These are phyloP conservation scores for Tamias sibiricus DNA, from an alignment of 2,113 vertebrate genomes.

Conservation along the genomic window DNA sequence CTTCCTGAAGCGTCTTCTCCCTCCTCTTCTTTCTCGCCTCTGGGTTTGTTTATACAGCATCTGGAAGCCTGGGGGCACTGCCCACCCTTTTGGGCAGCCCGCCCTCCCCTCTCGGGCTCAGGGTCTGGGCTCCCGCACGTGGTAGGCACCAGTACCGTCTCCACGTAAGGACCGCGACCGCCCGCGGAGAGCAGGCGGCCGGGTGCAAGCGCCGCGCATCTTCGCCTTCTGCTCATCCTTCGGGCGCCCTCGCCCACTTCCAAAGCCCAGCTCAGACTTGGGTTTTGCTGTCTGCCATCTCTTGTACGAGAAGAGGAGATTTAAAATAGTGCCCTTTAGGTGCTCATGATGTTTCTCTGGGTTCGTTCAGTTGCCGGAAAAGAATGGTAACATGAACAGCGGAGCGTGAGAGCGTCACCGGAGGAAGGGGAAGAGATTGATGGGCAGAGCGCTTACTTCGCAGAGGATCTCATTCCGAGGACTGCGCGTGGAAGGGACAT, in stretches of 20 bases:
- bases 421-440: slow-evolving; percentile 39
- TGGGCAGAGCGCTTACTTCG: slow-evolving; percentile 37
- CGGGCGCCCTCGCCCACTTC: not conserved
- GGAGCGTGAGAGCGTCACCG: slow-evolving; percentile 36
- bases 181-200: not conserved
- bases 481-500: not conserved
- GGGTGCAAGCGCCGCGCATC: not conserved
- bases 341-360: not conserved
- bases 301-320: not conserved
- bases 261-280: not conserved
- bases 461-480: not conserved
- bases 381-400: slow-evolving; percentile 74
- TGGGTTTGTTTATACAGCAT: slow-evolving; percentile 50
- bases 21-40: not conserved
- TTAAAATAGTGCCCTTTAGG: rapidly evolving
- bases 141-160: slow-evolving; percentile 38
- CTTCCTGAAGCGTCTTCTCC: not conserved
- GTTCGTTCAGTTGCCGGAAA: not conserved
- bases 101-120: not conserved
- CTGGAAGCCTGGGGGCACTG: slow-evolving; percentile 17
- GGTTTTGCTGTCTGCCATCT: not conserved
- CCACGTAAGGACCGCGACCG: not conserved
- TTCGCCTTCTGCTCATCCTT: not conserved
- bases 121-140: slow-evolving; percentile 68
- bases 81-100: not conserved